Conservation (phyloP, 2,113 vertebrate genomes). For the Myrmecobius fasciatus region DNA sequence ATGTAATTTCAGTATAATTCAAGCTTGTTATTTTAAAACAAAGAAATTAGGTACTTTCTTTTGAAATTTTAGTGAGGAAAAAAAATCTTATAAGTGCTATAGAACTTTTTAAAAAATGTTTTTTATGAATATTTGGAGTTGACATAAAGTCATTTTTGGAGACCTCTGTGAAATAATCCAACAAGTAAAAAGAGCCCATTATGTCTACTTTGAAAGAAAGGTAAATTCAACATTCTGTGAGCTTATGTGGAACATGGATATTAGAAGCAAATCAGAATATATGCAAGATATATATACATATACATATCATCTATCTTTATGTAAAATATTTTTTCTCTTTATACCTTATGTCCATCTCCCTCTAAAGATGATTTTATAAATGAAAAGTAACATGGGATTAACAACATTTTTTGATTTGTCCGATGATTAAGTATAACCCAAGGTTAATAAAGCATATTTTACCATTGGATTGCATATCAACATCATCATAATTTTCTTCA, state of each 20-base stretch:
- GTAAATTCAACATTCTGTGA: background rate
- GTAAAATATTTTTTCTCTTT: background rate
- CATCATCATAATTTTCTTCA: slow-evolving; percentile 90
- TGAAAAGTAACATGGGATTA: background rate
- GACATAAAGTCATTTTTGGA: slow-evolving; percentile 41
- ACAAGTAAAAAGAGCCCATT: slow-evolving; percentile 21
- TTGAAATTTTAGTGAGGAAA: slow-evolving; percentile 28
- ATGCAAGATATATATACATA: background rate
- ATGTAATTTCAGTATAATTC: slow-evolving; percentile 21
- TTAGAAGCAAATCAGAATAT: slow-evolving; percentile 20
- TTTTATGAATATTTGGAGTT: slow-evolving; percentile 19
- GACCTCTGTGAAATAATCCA: slow-evolving; percentile 41
- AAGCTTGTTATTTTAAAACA: slow-evolving; percentile 16
- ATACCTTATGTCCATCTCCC: background rate
- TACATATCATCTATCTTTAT: background rate
- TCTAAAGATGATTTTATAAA: background rate
- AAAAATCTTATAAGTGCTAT: slow-evolving; percentile 15
- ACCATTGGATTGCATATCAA: slow-evolving; percentile 81
- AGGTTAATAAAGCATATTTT: slow-evolving; percentile 57
- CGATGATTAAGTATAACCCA: background rate
- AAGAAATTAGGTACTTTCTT: background rate
- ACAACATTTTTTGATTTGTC: background rate
- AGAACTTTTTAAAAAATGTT: background rate
- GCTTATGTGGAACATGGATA: background rate
- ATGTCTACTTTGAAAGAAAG: background rate